Base-by-base conservation (phyloP, 2,113 vertebrate genomes). In the Himantopus leucocephalus region DNA sequence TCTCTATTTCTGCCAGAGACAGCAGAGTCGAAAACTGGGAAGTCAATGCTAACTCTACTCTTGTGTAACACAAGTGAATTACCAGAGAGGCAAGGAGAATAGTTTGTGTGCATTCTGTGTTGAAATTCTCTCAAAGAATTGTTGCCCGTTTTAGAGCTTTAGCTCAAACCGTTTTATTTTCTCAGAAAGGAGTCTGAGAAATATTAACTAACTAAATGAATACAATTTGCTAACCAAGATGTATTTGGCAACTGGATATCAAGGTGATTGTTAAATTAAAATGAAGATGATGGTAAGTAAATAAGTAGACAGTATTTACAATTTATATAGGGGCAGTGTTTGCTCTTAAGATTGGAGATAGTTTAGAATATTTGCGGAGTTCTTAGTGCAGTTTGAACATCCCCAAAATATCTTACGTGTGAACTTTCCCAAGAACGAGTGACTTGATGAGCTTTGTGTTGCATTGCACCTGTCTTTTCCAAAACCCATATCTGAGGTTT, bases 331-430 rank as follows among this genome's bases (percentile, higher is more conserved):
- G 35, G 34, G 4, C 12, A 26, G 6, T 1, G 2, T 75, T 74
- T 85, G 41, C 13, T 37, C 14, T 37, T 45, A 60, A 47, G 30
- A 53, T 73, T 73, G 10, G 30, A 90, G 30, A 4, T 35, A 59
- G 22, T 13, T 89, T 41, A 41, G 52, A 81, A 12, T 47, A 48
- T 82, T 78, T 72, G 26, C 8, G 3, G n/a, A 78, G 43, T 72
- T 90, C n/a, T 63, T 88, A 41, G 18, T 39, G 50, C n/a, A 32
- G 26, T 71, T 53, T 90, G 35, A 66, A 58, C 29, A 55, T 58
- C 12, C 21, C 8, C 6, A 10, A 55, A 72, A 37, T 68, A 45
- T 1, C 6, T 68, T 29, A 4, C 0, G 0, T 29, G n/a, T 77
- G 80, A 86, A 21, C 53, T 50, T 72, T 39, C 2, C 1, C 32